A percentile compares a stretch with the other conserved stretches of the same genome.
These are phyloP conservation scores for Nansenia antarctica DNA, from an alignment of 2,113 vertebrate genomes.

Conservation along the genomic window DNA sequence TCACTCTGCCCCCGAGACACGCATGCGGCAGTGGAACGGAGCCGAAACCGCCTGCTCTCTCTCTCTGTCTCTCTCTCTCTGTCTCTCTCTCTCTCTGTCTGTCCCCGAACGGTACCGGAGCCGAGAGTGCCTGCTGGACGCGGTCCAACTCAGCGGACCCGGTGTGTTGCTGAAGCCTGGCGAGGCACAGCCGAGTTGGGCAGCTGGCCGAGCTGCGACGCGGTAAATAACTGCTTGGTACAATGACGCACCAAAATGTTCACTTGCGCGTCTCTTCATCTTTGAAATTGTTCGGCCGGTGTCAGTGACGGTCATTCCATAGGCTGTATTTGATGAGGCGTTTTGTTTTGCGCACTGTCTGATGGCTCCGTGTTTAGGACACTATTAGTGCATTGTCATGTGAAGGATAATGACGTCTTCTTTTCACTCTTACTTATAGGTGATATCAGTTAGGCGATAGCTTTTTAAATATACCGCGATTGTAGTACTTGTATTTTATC, in stretches of 20 bases:
- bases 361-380: too few relatives aligned
- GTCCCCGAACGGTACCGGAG: constrained; percentile 19
- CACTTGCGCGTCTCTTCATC: constrained; percentile 1
- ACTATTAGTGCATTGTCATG: not conserved
- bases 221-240: constrained; percentile 40
- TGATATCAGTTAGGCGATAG: not conserved
- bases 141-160: constrained; percentile 39
- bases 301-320: not conserved
- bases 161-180: constrained; percentile 24
- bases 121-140: constrained; percentile 18
- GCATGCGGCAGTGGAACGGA: constrained; percentile 30
- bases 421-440: too few relatives aligned
- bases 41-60: not conserved
- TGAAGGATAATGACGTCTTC: not conserved
- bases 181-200: constrained; percentile 22
- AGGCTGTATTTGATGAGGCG: not conserved
- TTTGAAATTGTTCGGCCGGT: not conserved
- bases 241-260: constrained; percentile 35
- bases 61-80: not conserved
- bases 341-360: too few relatives aligned
- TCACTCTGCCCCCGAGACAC: constrained; percentile 23
- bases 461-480: not conserved
- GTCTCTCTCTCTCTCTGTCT: constrained; percentile 23
- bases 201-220: constrained; percentile 42
- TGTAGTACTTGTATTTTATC: too few relatives aligned